A percentile compares a stretch with the other conserved stretches of the same genome.
Conservation (phyloP, 2,113 vertebrate genomes). For the Asarcornis scutulata region DNA sequence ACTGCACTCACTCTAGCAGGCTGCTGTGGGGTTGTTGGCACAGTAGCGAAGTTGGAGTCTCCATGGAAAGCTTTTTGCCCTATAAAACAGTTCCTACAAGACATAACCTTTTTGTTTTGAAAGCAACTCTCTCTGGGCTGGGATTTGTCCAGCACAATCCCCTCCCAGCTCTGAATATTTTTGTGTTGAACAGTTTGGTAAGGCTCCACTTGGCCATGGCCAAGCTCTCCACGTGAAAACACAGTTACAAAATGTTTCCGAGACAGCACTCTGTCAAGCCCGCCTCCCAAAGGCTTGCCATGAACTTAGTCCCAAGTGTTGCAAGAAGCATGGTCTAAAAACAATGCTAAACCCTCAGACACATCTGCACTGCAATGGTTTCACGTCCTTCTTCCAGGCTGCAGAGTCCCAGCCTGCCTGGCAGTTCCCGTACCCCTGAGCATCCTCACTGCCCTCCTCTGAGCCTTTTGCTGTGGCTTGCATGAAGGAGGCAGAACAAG, state of each 20-base stretch:
- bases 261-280: not conserved
- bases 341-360: not conserved
- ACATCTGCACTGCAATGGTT: not conserved
- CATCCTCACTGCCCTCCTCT: not conserved
- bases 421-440: not conserved
- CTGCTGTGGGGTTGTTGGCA: not conserved
- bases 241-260: constrained; percentile 54
- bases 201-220: constrained; percentile 33
- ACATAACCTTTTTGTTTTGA: not conserved
- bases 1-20: rapidly evolving
- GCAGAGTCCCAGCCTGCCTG: not conserved
- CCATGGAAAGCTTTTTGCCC: not conserved
- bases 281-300: not conserved
- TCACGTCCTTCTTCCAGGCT: not conserved
- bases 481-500: not conserved
- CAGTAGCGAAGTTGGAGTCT: not conserved
- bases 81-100: not conserved
- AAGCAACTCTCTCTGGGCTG: not conserved
- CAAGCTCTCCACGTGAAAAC: constrained; percentile 10
- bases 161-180: constrained; percentile 40
- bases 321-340: not conserved
- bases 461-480: not conserved
- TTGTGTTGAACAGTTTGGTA: constrained; percentile 35
- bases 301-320: constrained; percentile 24
- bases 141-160: not conserved